A percentile compares a stretch with the other conserved stretches of the same genome.
Conservation (phyloP, 2,797 vertebrate species). For the Malurus splendens region DNA sequence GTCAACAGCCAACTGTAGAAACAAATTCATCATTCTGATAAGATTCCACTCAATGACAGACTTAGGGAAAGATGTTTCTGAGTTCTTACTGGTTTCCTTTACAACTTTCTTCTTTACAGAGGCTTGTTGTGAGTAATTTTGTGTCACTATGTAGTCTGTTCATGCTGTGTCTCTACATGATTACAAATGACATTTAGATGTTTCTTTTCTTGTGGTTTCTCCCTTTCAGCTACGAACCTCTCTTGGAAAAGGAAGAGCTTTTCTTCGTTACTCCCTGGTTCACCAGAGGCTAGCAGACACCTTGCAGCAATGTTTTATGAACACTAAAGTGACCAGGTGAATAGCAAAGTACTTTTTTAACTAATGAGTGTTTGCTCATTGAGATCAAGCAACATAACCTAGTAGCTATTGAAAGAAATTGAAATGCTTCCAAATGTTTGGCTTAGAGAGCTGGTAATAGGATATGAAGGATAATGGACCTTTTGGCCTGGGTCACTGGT, state of each 20-base stretch:
- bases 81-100: neutral
- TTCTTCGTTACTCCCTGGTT: constrained; percentile 92
- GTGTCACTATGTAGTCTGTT: neutral
- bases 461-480: neutral
- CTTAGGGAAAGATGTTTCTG: neutral
- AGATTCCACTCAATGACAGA: neutral
- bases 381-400: neutral
- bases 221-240: constrained; percentile 86
- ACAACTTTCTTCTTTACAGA: neutral
- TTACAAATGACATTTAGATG: neutral
- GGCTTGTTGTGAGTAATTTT: neutral
- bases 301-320: constrained; percentile 94
- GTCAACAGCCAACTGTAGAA: neutral
- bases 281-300: constrained; percentile 94
- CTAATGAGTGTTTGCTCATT: neutral
- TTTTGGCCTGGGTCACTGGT: neutral
- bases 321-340: constrained; percentile 90
- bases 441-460: constrained; percentile 13
- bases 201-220: neutral
- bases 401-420: neutral
- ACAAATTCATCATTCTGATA: neutral
- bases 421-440: neutral
- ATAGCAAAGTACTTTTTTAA: neutral
- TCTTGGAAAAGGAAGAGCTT: constrained; percentile 91
- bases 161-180: neutral